Evolutionary conservation across 2,888 invertebrate genomes (phyloP).

Genomic region (Mycogona germanica): DNA sequence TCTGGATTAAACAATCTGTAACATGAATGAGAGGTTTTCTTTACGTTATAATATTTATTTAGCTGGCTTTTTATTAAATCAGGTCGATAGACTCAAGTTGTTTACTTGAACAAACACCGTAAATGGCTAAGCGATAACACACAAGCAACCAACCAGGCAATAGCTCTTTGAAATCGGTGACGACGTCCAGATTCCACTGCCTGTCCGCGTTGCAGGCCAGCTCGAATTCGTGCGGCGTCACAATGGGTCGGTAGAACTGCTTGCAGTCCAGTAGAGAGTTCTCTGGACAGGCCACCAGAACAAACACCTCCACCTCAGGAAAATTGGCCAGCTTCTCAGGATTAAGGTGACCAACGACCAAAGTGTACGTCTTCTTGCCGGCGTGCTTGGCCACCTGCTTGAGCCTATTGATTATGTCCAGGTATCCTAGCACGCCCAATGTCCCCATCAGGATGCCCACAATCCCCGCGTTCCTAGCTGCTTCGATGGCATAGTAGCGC

Average conservation of each 20-base stretch:
- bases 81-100: too few species aligned
- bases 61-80: too few species aligned
- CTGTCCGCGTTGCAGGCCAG: slow-evolving; percentile 44
- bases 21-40: too few species aligned
- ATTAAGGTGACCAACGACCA: slow-evolving; percentile 90
- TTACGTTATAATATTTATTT: too few species aligned
- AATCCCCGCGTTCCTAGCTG: slow-evolving; percentile 75
- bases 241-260: slow-evolving; percentile 80
- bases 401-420: slow-evolving; percentile 58
- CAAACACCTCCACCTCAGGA: slow-evolving; percentile 84
- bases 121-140: not conserved
- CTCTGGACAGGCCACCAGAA: slow-evolving; percentile 83
- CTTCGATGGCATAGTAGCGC: slow-evolving; percentile 73
- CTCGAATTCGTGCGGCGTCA: slow-evolving; percentile 87
- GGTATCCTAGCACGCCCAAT: slow-evolving; percentile 65
- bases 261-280: slow-evolving; percentile 68
- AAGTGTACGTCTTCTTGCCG: slow-evolving; percentile 77
- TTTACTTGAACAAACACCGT: too few species aligned
- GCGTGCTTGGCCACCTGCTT: slow-evolving; percentile 56
- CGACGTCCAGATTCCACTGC: slow-evolving; percentile 43
- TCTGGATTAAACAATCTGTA: too few species aligned
- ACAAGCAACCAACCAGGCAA: slow-evolving; percentile 42
- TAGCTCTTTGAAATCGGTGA: slow-evolving; percentile 61
- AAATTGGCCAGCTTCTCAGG: slow-evolving; percentile 92
- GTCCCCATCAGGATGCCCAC: slow-evolving; percentile 88